A percentile compares a stretch with the other conserved stretches of the same genome.
Conservation (phyloP, 2,113 vertebrate species). For the Oreochromis niloticus region DNA sequence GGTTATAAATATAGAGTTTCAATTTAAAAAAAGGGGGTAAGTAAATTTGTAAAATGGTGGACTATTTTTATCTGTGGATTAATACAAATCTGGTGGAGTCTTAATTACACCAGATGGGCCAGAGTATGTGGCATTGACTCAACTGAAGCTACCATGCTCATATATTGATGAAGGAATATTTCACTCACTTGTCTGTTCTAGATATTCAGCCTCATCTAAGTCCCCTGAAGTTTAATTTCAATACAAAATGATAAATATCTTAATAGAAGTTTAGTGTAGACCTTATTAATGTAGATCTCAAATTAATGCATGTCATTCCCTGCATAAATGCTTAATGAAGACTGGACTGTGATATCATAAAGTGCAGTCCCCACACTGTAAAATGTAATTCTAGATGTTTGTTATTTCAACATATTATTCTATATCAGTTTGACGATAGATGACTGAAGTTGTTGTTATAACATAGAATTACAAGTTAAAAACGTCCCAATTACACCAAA, state of each 20-base stretch:
- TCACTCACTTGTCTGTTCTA: not conserved
- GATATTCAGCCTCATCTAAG: not conserved
- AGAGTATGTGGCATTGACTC: not conserved
- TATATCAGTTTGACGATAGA: too few relatives aligned
- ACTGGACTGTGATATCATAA: not conserved
- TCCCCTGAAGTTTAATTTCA: not conserved
- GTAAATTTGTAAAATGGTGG: not conserved
- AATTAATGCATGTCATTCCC: not conserved
- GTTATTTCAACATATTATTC: too few relatives aligned
- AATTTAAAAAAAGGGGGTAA: not conserved
- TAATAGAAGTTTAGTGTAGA: not conserved
- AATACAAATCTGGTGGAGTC: not conserved
- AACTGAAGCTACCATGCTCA: not conserved
- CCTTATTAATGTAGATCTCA: not conserved
- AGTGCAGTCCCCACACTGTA: not conserved
- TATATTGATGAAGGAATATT: not conserved
- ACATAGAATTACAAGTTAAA: too few relatives aligned
- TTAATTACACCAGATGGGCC: not conserved
- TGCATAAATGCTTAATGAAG: not conserved
- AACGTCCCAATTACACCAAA: too few relatives aligned
- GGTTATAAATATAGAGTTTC: not conserved
- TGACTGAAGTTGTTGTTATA: too few relatives aligned
- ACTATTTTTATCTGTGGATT: not conserved
- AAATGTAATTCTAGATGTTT: too few relatives aligned
- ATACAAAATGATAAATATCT: not conserved